Evolutionary conservation across 2,797 vertebrate genomes (phyloP), one percentile per base, ranked within the genome.

Genomic region (Chelidonichthys spinosus): DNA sequence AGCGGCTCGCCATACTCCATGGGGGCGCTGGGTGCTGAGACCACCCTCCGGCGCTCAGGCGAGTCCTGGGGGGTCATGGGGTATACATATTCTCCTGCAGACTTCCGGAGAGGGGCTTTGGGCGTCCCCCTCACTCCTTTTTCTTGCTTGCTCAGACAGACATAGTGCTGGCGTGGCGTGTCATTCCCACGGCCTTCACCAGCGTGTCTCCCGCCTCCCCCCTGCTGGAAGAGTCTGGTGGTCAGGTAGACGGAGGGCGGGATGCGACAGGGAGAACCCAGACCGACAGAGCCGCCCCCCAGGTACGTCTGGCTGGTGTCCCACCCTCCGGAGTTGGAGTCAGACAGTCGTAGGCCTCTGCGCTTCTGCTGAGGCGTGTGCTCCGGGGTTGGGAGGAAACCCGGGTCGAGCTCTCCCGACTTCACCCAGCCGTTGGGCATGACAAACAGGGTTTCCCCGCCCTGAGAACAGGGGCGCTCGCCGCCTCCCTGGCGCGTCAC

Each of bases 391-490:
- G 97, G 98, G 63, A 99, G 94, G 63, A 98, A 96, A 42, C 96
- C 97, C 0, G 97, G 95, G 90, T 98, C 97, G 15, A 99, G 92
- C 87, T 98, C 96, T 6, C 96, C 96, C 0, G 95, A 96, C 88
- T 97, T 96, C 83, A 96, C 94, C 97, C 97, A 99, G 50, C 97
- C 96, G 0, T 98, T 97, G 89, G 97, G 96, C 97, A 97, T 97
- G 92, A 97, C 96, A 0, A 98, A 95, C 72, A 97, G 90, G 5
- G 97, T 96, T 63, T 98, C 97, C 0, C 96, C 95, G 0, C 94
- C 94, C 67, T 94, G 66, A 33, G 94, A 63, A 81, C 95, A 89
- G 33, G 93, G 84, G 15, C 93, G 91, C 54, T 95, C 95, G 0
- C 94, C 87, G 0, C 90, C 93, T 68, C 90, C 94, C 77, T 91